A percentile compares a stretch with the other conserved stretches of the same genome.
Conservation (phyloP, 2,113 vertebrate genomes). For the Orientallactaga bullata region DNA sequence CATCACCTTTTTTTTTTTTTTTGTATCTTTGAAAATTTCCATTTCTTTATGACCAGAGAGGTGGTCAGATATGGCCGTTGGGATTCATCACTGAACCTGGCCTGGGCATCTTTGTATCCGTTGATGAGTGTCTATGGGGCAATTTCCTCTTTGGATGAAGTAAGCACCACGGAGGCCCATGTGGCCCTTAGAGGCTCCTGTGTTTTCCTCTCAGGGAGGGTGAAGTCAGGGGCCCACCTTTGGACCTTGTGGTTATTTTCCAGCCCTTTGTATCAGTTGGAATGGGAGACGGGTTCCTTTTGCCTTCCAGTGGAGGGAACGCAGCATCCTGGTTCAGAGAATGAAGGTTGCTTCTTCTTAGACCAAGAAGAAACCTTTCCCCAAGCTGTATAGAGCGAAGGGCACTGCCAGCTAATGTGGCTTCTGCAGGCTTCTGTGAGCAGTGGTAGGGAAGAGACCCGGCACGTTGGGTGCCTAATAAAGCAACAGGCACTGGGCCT, state of each 20-base stretch:
- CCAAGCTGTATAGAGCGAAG: neutral
- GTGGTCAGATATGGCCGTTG: conserved; percentile 57
- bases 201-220: neutral
- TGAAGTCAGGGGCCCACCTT: neutral
- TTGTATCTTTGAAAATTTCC: conserved; percentile 50
- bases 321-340: neutral
- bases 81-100: conserved; percentile 39
- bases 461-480: accelerated
- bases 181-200: conserved; percentile 31
- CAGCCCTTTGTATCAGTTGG: neutral
- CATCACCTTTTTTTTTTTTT: neutral
- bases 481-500: neutral
- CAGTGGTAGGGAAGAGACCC: neutral
- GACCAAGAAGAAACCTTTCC: neutral
- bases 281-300: neutral
- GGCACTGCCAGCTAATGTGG: too few relatives aligned
- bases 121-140: conserved; percentile 76
- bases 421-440: neutral
- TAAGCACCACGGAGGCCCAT: conserved; percentile 48
- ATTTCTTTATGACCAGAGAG: conserved; percentile 20
- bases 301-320: neutral
- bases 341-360: neutral
- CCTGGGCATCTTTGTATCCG: conserved; percentile 32
- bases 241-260: conserved; percentile 3
- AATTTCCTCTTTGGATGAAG: conserved; percentile 78